Percentiles rank a stretch among this genome's conserved stretches.
These are phyloP conservation scores for Hassar affinis DNA, from an alignment of 2,113 vertebrate species.

Conservation along the genomic window DNA sequence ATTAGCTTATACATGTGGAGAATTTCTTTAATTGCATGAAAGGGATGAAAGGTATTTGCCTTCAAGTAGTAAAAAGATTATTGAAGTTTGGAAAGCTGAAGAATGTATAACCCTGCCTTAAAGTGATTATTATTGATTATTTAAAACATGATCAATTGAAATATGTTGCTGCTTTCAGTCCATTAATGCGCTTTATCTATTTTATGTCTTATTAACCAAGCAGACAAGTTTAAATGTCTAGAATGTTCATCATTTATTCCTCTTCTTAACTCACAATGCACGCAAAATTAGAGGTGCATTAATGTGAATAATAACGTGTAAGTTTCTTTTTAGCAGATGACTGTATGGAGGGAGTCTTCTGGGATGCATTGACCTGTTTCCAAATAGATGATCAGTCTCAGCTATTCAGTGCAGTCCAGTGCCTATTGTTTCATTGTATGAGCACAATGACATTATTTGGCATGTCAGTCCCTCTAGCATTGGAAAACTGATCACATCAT, in stretches of 20 bases:
- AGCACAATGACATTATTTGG: neutral
- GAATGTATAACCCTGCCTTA: neutral
- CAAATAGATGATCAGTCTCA: neutral
- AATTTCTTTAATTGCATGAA: neutral
- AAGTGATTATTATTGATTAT: neutral
- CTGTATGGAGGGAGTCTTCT: neutral
- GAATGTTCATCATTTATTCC: neutral
- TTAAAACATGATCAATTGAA: neutral
- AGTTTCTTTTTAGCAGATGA: neutral
- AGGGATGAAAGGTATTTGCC: neutral
- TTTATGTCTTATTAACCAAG: neutral
- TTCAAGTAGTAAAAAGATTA: neutral
- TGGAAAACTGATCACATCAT: neutral
- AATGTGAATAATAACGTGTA: conserved; percentile 35
- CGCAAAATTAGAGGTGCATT: conserved; percentile 25
- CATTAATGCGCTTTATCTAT: neutral
- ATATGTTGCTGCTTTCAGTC: neutral
- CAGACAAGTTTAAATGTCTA: neutral
- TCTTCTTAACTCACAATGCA: neutral
- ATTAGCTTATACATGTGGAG: conserved; percentile 38
- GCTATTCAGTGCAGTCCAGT: neutral
- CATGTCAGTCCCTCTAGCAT: neutral
- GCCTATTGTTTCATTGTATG: neutral
- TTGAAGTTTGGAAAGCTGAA: neutral
- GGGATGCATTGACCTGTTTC: neutral